Percentiles rank a stretch among this genome's conserved stretches.
Evolutionary conservation across 2,888 invertebrate species (phyloP).

Genomic region (Macrosiphum euphorbiae): DNA sequence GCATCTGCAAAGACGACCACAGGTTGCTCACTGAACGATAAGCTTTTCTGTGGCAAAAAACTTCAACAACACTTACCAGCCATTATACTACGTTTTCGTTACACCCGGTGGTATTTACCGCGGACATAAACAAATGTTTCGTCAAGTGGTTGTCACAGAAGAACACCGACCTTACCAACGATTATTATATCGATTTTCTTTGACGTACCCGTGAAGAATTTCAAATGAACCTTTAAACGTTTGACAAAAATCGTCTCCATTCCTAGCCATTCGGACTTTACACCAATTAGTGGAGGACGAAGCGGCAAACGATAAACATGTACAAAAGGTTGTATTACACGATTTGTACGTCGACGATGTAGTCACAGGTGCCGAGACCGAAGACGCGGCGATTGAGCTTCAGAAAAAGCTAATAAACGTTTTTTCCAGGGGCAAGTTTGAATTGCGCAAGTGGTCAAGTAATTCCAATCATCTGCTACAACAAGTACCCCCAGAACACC

Average conservation of each 20-base stretch:
- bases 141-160: background rate
- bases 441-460: background rate
- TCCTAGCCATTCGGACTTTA: background rate
- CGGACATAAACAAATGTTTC: background rate
- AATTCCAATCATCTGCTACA: background rate
- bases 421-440: background rate
- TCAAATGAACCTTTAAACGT: background rate
- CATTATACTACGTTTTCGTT: background rate
- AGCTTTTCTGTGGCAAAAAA: background rate
- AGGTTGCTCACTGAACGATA: background rate
- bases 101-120: background rate
- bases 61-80: background rate
- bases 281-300: background rate
- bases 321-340: background rate
- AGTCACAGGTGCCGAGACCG: background rate
- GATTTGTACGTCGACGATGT: slow-evolving; percentile 9
- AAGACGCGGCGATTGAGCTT: background rate
- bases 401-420: background rate
- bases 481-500: background rate
- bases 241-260: background rate
- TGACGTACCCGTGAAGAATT: background rate
- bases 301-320: background rate
- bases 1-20: background rate
- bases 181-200: background rate
- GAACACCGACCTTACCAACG: background rate